Evolutionary conservation across 2,888 invertebrate genomes (phyloP), one percentile per base, ranked within the genome.

Genomic region (Scrobipalpa atriplicella): DNA sequence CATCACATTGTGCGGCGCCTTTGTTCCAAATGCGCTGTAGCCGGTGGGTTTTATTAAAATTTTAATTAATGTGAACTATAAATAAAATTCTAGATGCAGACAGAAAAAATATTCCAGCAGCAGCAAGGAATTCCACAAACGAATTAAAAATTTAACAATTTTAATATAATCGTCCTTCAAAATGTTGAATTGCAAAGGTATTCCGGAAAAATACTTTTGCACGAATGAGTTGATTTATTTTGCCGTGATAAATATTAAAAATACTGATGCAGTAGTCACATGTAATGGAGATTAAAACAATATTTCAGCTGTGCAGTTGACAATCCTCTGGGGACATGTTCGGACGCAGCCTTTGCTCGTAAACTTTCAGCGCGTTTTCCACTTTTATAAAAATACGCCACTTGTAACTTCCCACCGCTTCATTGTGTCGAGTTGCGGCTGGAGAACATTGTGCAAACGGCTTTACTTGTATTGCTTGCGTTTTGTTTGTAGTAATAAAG

Each of bases 11-110:
- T 79, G 75, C 77, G 78, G 77, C 73, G 75, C 73, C 75, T 84
- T 84, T 84, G 84, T 84, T 78, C 69, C 71, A 74, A 83, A 80
- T 75, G 77, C 73, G 82, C 77, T 84, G 75, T 73, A 18, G 29
- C 70, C 75, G 68, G 64, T 71, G 74, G 78, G 78, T 83, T 79
- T 83, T 85, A 84, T 84, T 84, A 85, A 84, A 83, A 75, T 83
- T 84, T 81, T 81, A 85, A 85, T 85, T 82, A 83, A 84, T 83
- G 81, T 75, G 72, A 79, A 77, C 78, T 81, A 83, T 81, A 81
- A 83, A 83, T 82, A 66, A 66, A 52, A 66, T 61, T 41, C 18
- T 62, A 58, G 62, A 62, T 62, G 29, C 62, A 47, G 21, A 47
- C 47, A 16, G 47, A 47, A 47, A 47, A n/a, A 43, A 47, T 10